Evolutionary conservation across 2,113 vertebrate species (phyloP).

Genomic region (Arenaria interpres): DNA sequence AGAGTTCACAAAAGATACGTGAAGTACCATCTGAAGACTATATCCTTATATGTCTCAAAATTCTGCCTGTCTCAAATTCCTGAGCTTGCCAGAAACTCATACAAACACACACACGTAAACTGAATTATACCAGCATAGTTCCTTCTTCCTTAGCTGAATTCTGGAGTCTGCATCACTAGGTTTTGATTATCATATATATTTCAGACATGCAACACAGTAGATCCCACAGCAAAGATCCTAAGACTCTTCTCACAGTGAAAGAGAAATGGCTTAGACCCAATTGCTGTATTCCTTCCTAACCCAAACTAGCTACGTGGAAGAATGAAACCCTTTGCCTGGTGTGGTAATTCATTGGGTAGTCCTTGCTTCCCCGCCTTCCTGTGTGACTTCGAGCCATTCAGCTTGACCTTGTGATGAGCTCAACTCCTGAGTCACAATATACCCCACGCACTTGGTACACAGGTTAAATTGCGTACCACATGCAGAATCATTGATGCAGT

Average conservation of each 20-base stretch:
- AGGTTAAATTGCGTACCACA: background rate
- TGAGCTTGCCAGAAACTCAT: background rate
- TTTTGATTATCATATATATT: background rate
- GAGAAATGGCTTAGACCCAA: background rate
- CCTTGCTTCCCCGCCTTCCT: background rate
- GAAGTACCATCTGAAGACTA: background rate
- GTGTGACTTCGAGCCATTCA: background rate
- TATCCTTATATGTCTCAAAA: background rate
- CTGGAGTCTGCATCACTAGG: background rate
- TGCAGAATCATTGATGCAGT: conserved; percentile 29
- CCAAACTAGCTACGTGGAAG: background rate
- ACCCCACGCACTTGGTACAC: background rate
- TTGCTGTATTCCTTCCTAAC: background rate
- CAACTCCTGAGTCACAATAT: background rate
- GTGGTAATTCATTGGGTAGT: background rate
- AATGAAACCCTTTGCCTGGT: background rate
- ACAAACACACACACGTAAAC: background rate
- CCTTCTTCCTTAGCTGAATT: background rate
- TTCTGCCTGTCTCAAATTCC: background rate
- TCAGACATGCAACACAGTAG: rapidly evolving
- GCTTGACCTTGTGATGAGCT: background rate
- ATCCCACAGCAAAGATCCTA: background rate
- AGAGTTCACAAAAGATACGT: background rate
- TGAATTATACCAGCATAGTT: background rate
- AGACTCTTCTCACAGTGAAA: background rate